Percentiles rank a stretch among this genome's conserved stretches.
Evolutionary conservation across 2,113 vertebrate genomes (phyloP).

Genomic region (Pollimyrus isidori): DNA sequence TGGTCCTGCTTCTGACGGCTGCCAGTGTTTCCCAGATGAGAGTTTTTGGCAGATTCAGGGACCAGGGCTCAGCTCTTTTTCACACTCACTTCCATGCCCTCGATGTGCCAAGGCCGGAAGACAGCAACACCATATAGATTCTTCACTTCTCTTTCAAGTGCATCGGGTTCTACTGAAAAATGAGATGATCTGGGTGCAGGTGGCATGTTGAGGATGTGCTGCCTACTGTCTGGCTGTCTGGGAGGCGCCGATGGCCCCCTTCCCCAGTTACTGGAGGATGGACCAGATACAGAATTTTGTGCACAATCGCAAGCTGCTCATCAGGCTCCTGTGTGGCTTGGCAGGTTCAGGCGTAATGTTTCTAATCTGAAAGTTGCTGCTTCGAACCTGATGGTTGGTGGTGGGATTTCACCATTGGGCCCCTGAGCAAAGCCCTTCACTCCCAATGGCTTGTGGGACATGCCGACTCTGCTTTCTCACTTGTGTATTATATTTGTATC

Average conservation of each 20-base stretch:
- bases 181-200: not conserved
- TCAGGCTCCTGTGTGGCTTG: not conserved
- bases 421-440: not conserved
- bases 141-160: too few relatives aligned
- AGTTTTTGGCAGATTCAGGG: not conserved
- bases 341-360: not conserved
- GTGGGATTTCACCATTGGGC: not conserved
- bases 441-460: not conserved
- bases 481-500: not conserved
- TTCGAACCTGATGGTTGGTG: not conserved
- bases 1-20: not conserved
- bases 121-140: not conserved
- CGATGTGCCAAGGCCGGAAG: not conserved
- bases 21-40: not conserved
- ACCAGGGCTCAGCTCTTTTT: not conserved
- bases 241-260: not conserved
- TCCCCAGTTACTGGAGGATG: not conserved
- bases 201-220: not conserved
- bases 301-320: not conserved
- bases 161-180: not conserved
- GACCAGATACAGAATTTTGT: not conserved
- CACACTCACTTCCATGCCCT: not conserved
- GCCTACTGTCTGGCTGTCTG: not conserved
- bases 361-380: not conserved
- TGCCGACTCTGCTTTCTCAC: not conserved